Conservation (phyloP, 2,888 invertebrate genomes). For the Atrina japonica region DNA sequence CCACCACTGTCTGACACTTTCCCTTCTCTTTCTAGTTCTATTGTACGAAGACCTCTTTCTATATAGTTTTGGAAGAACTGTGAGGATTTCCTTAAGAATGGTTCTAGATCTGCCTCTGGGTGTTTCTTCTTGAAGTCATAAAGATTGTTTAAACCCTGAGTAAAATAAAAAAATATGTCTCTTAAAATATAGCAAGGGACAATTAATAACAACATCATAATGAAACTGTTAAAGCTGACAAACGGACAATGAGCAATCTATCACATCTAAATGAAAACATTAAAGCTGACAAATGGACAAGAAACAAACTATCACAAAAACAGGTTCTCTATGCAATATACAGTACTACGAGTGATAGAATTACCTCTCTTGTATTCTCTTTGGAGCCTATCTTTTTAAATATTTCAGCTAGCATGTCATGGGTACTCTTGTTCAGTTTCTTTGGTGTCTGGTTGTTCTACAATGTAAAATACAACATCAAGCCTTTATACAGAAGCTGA, state of each 20-base stretch:
- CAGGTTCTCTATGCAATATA: too few relatives aligned
- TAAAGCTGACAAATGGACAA: too few relatives aligned
- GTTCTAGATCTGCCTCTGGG: conserved; percentile 92
- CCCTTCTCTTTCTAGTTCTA: conserved; percentile 82
- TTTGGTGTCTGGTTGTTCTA: conserved; percentile 63
- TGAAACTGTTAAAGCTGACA: too few relatives aligned
- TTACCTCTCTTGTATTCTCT: conserved; percentile 87
- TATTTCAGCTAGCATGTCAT: conserved; percentile 92
- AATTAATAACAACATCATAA: not conserved
- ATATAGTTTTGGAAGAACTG: conserved; percentile 94
- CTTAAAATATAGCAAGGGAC: not conserved
- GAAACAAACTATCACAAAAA: too few relatives aligned
- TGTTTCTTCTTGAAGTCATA: conserved; percentile 90
- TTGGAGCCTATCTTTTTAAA: conserved; percentile 94
- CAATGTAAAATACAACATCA: not conserved
- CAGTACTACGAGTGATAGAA: conserved; percentile 2
- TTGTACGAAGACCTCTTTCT: conserved; percentile 87
- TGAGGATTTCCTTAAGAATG: conserved; percentile 91
- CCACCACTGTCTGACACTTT: too few relatives aligned
- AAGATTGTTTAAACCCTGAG: conserved; percentile 88
- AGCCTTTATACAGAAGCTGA: too few relatives aligned
- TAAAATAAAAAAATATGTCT: conserved; percentile 6
- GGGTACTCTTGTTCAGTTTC: conserved; percentile 88
- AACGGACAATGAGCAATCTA: too few relatives aligned
- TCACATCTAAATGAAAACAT: too few relatives aligned